Conservation (phyloP, 2,888 invertebrate genomes). For the Gymnosoma rotundatum region DNA sequence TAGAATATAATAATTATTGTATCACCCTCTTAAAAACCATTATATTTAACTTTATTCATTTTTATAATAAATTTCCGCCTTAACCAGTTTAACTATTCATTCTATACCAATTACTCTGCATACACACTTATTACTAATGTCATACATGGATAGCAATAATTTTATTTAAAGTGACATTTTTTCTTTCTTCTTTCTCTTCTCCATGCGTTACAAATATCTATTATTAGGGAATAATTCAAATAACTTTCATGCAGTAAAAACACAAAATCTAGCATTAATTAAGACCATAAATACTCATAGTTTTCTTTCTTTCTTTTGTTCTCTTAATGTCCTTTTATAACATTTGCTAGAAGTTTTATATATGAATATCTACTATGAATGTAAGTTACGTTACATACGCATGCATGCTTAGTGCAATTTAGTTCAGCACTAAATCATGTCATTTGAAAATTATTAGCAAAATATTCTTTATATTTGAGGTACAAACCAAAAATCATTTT, state of each 20-base stretch:
- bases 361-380: background rate
- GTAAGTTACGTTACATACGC: background rate
- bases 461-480: constrained; percentile 19
- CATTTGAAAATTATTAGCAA: constrained; percentile 48
- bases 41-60: background rate
- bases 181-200: background rate
- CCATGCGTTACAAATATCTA: constrained; percentile 23
- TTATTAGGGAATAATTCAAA: constrained; percentile 49
- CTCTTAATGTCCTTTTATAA: constrained; percentile 48
- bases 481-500: background rate
- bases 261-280: constrained; percentile 63
- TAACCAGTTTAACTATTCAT: background rate
- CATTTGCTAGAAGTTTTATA: constrained; percentile 9
- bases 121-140: background rate
- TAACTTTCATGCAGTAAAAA: constrained; percentile 53
- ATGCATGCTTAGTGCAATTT: constrained; percentile 4
- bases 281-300: constrained; percentile 64
- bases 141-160: constrained; percentile 46
- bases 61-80: constrained; percentile 10
- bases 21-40: background rate
- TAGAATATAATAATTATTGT: no score
- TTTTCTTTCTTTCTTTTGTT: constrained; percentile 33
- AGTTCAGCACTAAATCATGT: constrained; percentile 48
- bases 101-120: background rate
- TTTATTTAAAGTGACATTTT: constrained; percentile 46